Conservation (phyloP, 2,888 invertebrate species). For the Hypolimnas misippus region DNA sequence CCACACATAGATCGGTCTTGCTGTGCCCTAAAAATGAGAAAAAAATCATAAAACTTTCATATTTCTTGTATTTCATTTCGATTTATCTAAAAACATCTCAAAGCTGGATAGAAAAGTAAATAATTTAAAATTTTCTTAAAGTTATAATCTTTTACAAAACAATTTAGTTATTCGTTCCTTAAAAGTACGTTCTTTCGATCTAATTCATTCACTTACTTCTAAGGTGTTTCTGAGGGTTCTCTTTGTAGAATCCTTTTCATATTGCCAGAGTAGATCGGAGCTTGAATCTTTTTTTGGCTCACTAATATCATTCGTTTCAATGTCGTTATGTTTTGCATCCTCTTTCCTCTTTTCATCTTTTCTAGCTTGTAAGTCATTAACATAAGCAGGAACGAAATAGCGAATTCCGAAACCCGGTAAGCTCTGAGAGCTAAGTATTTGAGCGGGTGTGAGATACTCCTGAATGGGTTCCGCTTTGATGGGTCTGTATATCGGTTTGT, state of each 20-base stretch:
- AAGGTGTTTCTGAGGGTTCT: slow-evolving; percentile 59
- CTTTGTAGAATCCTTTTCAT: slow-evolving; percentile 68
- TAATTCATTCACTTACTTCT: slow-evolving; percentile 58
- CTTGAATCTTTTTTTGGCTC: slow-evolving; percentile 54
- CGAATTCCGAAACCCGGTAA: slow-evolving; percentile 72
- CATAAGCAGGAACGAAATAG: slow-evolving; percentile 68
- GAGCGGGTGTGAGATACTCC: slow-evolving; percentile 62
- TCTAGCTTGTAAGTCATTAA: slow-evolving; percentile 51
- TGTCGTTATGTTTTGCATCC: slow-evolving; percentile 65
- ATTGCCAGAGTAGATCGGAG: slow-evolving; percentile 70
- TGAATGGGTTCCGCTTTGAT: slow-evolving; percentile 50
- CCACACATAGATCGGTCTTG: slow-evolving; percentile 66
- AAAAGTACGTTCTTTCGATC: background rate
- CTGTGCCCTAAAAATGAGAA: slow-evolving; percentile 53
- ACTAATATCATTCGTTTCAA: slow-evolving; percentile 63
- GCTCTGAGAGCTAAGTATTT: slow-evolving; percentile 68
- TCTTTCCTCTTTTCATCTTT: slow-evolving; percentile 59
- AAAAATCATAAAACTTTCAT: background rate
- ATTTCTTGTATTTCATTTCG: background rate
- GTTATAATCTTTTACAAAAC: background rate
- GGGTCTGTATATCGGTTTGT: slow-evolving; percentile 59
- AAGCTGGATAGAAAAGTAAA: background rate
- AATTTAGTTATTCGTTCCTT: background rate
- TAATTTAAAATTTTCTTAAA: background rate
- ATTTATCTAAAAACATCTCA: background rate